These are phyloP conservation scores for Diorhabda sublineata DNA, from an alignment of 1,140 invertebrate species.

Conservation along the genomic window DNA sequence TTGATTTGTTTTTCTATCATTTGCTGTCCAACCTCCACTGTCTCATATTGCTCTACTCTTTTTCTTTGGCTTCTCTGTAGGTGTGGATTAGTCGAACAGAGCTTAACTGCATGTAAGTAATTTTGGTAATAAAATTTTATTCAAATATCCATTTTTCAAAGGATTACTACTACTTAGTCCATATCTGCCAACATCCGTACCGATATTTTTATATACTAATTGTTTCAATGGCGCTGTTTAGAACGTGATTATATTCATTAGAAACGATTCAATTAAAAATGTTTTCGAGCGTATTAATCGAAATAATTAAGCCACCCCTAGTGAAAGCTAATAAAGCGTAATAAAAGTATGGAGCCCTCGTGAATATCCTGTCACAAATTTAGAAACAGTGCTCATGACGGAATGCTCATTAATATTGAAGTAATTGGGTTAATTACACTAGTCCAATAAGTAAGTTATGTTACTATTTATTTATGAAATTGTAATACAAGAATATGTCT, in stretches of 20 bases:
- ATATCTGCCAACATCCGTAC: not conserved
- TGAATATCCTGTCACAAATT: conserved; percentile 3
- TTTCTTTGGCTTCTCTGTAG: too few species aligned
- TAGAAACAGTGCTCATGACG: conserved; percentile 12
- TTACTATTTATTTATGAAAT: not conserved
- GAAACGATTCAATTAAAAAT: conserved; percentile 19
- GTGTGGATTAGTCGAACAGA: too few species aligned
- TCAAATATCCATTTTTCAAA: too few species aligned
- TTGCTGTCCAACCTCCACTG: too few species aligned
- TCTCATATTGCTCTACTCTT: too few species aligned
- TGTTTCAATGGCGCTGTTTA: conserved; percentile 20
- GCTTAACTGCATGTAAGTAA: too few species aligned
- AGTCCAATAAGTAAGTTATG: not conserved
- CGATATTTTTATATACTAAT: conserved; percentile 12
- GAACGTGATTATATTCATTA: conserved; percentile 17
- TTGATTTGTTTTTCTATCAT: too few species aligned
- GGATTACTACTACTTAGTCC: not conserved
- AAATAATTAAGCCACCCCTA: conserved; percentile 19
- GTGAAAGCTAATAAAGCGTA: conserved; percentile 10
- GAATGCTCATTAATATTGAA: not conserved
- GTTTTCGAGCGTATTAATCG: conserved; percentile 18
- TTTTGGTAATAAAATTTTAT: too few species aligned
- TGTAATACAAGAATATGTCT: not conserved
- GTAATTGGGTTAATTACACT: conserved; percentile 10
- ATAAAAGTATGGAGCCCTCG: conserved; percentile 4